Evolutionary conservation across 2,888 invertebrate genomes (phyloP), one percentile per base, ranked within the genome.

Genomic region (Cheilosia impressa): DNA sequence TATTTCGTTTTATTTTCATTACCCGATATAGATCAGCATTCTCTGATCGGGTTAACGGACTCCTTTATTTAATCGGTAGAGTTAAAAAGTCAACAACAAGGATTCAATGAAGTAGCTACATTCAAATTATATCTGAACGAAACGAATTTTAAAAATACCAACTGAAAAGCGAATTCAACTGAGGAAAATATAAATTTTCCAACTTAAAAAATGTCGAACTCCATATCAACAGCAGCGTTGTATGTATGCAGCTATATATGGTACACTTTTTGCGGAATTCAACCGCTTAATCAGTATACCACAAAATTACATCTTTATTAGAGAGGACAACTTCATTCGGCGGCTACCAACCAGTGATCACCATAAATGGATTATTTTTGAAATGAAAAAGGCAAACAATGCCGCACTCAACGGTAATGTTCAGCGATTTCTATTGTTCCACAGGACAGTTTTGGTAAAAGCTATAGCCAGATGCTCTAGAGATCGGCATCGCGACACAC

Each of bases 351-450:
- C 66, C 53, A 63, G 31, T 43, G 60, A 76, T 60, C 80, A 57
- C 85, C 85, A 81, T 85, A 85, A 77, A 85, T 72, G 85, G 85
- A 76, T 66, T 75, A 76, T 66, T 57, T 72, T 84, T 63, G 60
- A 73, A 83, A 65, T 69, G 55, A 84, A 80, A 69, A 80, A 80
- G 80, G 71, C 71, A 80, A 71, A 84, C 84, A 84, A 84, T 84
- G 75, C 52, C 17, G 71, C 62, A 81, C 47, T 45, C 62, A 85
- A 85, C 85, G 85, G 85, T 85, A 85, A 85, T 85, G 85, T 85
- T 85, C 85, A 71, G 52, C 85, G 62, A 81, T 81, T 85, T 85
- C 85, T 81, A 85, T 85, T 85, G 85, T 85, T 85, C 71, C 38
- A 34, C 57, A 19, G 45, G 55, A 76, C 60, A 72, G 71, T 85